Conservation (phyloP, 2,797 vertebrate species). For the Oreonectes daqikongensis region DNA sequence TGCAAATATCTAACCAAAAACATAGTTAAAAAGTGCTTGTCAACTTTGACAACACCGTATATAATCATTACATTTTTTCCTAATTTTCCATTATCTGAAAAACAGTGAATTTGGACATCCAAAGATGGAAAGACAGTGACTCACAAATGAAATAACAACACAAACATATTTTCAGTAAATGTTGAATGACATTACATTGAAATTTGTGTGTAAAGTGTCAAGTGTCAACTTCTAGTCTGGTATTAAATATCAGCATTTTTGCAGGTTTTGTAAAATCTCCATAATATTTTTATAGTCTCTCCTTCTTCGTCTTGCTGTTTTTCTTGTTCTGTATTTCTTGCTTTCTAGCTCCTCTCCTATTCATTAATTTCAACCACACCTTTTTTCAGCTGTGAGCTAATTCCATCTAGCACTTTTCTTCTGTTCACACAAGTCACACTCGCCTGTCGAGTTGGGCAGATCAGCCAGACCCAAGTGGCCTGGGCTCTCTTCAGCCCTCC, state of each 20-base stretch:
- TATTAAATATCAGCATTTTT: too few relatives aligned
- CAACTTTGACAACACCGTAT: too few relatives aligned
- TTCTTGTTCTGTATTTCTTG: slow-evolving; percentile 2
- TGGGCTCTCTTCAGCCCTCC: slow-evolving; percentile 27
- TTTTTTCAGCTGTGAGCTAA: slow-evolving; percentile 70
- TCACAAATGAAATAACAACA: background rate
- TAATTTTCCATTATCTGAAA: too few relatives aligned
- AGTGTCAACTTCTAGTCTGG: too few relatives aligned
- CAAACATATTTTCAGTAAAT: background rate
- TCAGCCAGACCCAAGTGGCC: slow-evolving; percentile 27
- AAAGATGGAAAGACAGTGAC: too few relatives aligned
- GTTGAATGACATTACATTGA: background rate
- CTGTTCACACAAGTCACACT: slow-evolving; percentile 68
- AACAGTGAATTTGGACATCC: too few relatives aligned
- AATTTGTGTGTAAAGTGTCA: background rate
- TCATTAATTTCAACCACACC: slow-evolving; percentile 72
- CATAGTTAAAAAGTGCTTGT: too few relatives aligned
- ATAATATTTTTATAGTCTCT: too few relatives aligned
- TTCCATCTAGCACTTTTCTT: slow-evolving; percentile 75
- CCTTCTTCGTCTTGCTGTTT: slow-evolving; percentile 18
- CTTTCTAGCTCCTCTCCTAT: slow-evolving; percentile 32
- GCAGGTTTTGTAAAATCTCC: too few relatives aligned
- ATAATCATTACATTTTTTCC: too few relatives aligned
- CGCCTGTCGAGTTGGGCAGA: slow-evolving; percentile 60
- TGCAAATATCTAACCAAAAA: too few relatives aligned